Evolutionary conservation across 2,888 invertebrate species (phyloP), one percentile per base, ranked within the genome.

Genomic region (Philopedon plagiatum): DNA sequence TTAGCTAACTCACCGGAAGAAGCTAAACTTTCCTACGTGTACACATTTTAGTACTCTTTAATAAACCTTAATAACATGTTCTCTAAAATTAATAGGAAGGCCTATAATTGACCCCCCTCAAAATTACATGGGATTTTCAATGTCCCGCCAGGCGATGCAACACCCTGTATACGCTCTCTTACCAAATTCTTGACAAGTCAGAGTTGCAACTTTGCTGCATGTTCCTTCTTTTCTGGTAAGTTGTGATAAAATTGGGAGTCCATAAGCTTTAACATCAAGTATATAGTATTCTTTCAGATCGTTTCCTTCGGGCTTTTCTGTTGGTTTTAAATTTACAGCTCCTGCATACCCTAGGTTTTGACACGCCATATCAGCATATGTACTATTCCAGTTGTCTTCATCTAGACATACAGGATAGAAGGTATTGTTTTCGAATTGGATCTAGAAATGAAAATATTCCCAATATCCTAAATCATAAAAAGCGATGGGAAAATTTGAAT

Each of bases 121-220:
- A n/a, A n/a, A n/a, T n/a, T n/a, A n/a, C n/a, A n/a, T n/a, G n/a
- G n/a, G n/a, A n/a, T n/a, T n/a, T n/a, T n/a, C n/a, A n/a, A n/a
- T n/a, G n/a, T n/a, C n/a, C n/a, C n/a, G n/a, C n/a, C n/a, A n/a
- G n/a, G n/a, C n/a, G n/a, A n/a, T n/a, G n/a, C n/a, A n/a, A n/a
- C n/a, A n/a, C n/a, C n/a, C n/a, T n/a, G n/a, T 21, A 21, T 21
- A 57, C 34, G 29, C 29, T 18, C 5, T 56, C 85, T 85, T 82
- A 88, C 88, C 82, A 78, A 86, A 89, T 77, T 89, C 88, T 77
- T 88, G 87, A 79, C 90, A 90, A n/a, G 86, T 85, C 13, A 90
- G 80, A 57, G 88, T 86, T 0, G 89, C 86, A 32, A 88, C 82
- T 81, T 78, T 76, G 56, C 85, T 85, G 51, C 86, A 84, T 76